These are phyloP conservation scores for Geotrupes spiniger DNA, from an alignment of 2,888 invertebrate genomes.

Conservation along the genomic window DNA sequence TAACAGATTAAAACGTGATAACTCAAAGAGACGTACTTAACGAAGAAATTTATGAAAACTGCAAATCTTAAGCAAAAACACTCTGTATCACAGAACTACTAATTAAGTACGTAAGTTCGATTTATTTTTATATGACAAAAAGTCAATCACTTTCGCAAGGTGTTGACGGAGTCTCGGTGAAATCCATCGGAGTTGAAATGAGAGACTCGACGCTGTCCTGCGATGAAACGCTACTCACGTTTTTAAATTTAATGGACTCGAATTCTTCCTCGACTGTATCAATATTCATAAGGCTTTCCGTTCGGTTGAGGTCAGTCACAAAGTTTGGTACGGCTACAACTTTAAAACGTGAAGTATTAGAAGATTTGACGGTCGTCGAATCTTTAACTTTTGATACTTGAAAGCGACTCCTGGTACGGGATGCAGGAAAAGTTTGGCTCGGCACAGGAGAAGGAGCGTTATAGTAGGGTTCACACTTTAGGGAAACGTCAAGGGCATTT, in stretches of 20 bases:
- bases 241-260: constrained; percentile 20
- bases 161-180: constrained; percentile 6
- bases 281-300: constrained; percentile 4
- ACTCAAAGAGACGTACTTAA: constrained; percentile 1
- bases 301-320: background rate
- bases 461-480: constrained; percentile 43
- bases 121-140: background rate
- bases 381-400: constrained; percentile 27
- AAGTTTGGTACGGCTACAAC: constrained; percentile 17
- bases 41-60: background rate
- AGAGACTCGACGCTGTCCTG: constrained; percentile 29
- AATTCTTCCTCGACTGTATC: constrained; percentile 12
- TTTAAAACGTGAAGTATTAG: constrained; percentile 22
- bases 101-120: constrained; percentile 5
- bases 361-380: constrained; percentile 8
- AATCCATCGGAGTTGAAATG: constrained; percentile 8
- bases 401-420: constrained; percentile 25
- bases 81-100: constrained; percentile 17
- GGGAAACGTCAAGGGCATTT: too few species aligned
- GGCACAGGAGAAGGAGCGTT: constrained; percentile 29
- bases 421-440: constrained; percentile 22
- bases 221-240: constrained; percentile 29
- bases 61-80: background rate
- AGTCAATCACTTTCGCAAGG: constrained; percentile 15
- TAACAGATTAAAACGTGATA: too few species aligned